Evolutionary conservation across 2,888 invertebrate genomes (phyloP).

Genomic region (Apoda limacodes): DNA sequence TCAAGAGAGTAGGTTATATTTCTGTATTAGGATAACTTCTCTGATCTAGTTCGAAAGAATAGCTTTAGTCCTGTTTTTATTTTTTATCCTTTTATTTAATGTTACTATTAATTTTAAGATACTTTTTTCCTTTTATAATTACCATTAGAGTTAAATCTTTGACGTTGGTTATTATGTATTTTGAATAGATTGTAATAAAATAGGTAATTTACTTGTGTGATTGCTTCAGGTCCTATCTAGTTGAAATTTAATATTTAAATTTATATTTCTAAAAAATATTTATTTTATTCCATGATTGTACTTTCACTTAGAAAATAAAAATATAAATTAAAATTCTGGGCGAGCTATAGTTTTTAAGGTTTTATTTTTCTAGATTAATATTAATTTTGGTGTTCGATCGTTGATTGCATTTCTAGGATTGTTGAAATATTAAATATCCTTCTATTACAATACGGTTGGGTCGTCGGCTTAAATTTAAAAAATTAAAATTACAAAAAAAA

Average conservation of each 20-base stretch:
- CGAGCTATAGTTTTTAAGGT: too few relatives aligned
- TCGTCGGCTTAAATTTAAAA: too few relatives aligned
- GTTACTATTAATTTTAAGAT: constrained; percentile 64
- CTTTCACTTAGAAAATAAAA: constrained; percentile 18
- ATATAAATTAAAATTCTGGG: too few relatives aligned
- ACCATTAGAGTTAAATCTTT: constrained; percentile 57
- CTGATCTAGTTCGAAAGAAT: constrained; percentile 23
- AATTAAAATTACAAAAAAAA: too few relatives aligned
- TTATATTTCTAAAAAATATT: background rate
- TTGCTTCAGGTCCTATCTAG: constrained; percentile 20
- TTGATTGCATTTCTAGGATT: too few relatives aligned
- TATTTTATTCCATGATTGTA: constrained; percentile 3
- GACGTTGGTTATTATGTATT: constrained; percentile 54
- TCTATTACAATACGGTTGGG: too few relatives aligned
- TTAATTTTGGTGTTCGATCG: too few relatives aligned
- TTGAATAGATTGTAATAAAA: constrained; percentile 26
- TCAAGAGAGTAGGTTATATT: constrained; percentile 37
- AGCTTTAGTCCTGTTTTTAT: background rate
- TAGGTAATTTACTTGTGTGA: constrained; percentile 33
- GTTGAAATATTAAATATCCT: too few relatives aligned
- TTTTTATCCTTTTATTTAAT: constrained; percentile 47
- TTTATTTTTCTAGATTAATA: too few relatives aligned
- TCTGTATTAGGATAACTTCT: constrained; percentile 24
- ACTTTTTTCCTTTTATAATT: constrained; percentile 43
- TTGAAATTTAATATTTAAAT: constrained; percentile 1